These are phyloP conservation scores for Circaetus cinerascens DNA, from an alignment of 2,113 vertebrate species.

Conservation along the genomic window DNA sequence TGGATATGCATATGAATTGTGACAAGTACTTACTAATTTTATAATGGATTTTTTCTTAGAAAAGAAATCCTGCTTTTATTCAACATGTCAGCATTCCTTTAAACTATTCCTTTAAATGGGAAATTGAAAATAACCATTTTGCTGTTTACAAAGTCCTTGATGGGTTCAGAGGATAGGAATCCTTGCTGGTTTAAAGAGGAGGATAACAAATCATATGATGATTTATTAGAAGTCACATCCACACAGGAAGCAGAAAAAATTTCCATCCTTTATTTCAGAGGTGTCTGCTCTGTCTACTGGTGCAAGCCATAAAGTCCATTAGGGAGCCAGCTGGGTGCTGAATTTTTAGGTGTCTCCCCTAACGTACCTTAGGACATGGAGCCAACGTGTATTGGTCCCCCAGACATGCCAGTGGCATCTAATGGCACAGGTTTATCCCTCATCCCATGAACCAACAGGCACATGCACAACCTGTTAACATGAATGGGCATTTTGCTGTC, in stretches of 20 bases:
- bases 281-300: background rate
- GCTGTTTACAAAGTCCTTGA: background rate
- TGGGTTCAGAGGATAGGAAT: background rate
- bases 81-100: background rate
- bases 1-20: background rate
- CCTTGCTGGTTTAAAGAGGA: background rate
- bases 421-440: background rate
- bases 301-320: background rate
- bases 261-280: background rate
- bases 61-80: background rate
- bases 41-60: background rate
- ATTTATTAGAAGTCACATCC: background rate
- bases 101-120: background rate
- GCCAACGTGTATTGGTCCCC: background rate
- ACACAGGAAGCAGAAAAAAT: background rate
- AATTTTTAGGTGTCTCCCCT: background rate
- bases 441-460: background rate
- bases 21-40: background rate
- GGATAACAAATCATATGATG: background rate
- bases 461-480: fast-evolving
- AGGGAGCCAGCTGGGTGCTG: background rate
- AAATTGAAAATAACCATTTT: background rate
- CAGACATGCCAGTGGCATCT: background rate
- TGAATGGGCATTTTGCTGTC: background rate
- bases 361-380: background rate